A percentile compares a stretch with the other conserved stretches of the same genome.
These are phyloP conservation scores for Catostylus mosaicus DNA, from an alignment of 30 jellyfish, hydroid and myxozoan species.

Conservation along the genomic window DNA sequence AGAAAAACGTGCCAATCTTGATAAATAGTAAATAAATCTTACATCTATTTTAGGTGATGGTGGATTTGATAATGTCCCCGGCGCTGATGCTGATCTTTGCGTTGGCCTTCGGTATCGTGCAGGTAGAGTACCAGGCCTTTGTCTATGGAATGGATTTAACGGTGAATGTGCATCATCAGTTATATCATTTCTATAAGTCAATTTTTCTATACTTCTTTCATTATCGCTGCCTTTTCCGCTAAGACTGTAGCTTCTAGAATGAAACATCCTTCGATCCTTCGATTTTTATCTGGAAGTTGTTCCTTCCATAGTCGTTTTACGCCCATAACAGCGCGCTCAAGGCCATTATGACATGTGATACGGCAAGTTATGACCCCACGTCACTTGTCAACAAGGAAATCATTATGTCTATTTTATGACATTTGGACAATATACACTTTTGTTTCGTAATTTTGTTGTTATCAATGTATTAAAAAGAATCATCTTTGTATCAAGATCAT, in stretches of 20 bases:
- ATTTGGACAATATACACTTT: neutral
- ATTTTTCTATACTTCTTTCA: constrained; percentile 27
- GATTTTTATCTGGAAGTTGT: neutral
- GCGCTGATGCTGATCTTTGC: constrained; percentile 51
- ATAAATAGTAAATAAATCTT: too few relatives aligned
- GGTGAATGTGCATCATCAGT: constrained; percentile 59
- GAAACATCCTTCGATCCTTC: constrained; percentile 35
- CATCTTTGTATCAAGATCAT: too few relatives aligned
- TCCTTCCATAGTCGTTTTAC: neutral
- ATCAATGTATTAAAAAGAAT: too few relatives aligned
- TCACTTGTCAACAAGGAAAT: constrained; percentile 11
- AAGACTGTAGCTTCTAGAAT: constrained; percentile 60
- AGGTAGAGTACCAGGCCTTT: constrained; percentile 70
- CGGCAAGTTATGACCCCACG: neutral
- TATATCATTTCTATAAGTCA: constrained; percentile 61
- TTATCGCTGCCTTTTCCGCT: constrained; percentile 9
- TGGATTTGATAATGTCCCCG: constrained; percentile 14
- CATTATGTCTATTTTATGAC: constrained; percentile 1
- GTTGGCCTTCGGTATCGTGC: constrained; percentile 66
- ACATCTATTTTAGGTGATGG: constrained; percentile 61
- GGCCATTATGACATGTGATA: neutral
- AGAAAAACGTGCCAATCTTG: too few relatives aligned
- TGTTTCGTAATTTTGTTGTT: neutral
- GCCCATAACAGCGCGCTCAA: neutral
- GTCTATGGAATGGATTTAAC: constrained; percentile 60